Evolutionary conservation across 1,140 invertebrate genomes (phyloP), one percentile per base, ranked within the genome.

Genomic region (Calephelis nemesis): DNA sequence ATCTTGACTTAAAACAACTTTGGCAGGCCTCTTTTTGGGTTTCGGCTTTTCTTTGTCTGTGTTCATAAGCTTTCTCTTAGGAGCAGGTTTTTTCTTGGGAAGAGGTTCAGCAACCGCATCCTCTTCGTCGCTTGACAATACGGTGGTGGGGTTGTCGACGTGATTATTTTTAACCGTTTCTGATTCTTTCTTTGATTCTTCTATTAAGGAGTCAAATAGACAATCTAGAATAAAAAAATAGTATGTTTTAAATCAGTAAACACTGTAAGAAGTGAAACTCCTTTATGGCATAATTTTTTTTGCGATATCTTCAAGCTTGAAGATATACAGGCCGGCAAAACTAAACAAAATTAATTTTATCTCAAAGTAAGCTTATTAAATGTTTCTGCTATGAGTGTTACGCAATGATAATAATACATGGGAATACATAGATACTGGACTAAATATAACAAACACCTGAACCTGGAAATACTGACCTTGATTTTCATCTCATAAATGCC

Each of bases 131-230:
- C 91, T 93, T 66, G 81, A 92, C 62, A 81, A 75, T 13, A 68
- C 90, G 5, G 63, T 91, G 74, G 70, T 85, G 3, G 71, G 65
- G 40, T 75, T 67, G 1, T 65, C 42, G 9, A 84, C 71, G 68
- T 78, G 49, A 54, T 82, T 79, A 30, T 75, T 69, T 11, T 82
- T 76, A n/a, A 58, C 45, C 60, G 76, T 80, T n/a, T 72, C 63
- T 1, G 66, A 93, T 63, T 89, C 88, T 10, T 85, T 88, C 72
- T 88, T 88, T 4, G 84, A 79, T 65, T 92, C 88, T 67, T 92
- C 92, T 69, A 92, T 93, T 47, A 93, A 70, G 0, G 92, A 93
- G 74, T 93, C 92, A 74, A 93, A 93, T 11, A 92, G 75, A 68
- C 90, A 92, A 71, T 92, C 91, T 92, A 79, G 10, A 78, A 76